phyloP scores from a whole-genome alignment of 1,140 invertebrate genomes.

The Drosophila virilis region DNA sequence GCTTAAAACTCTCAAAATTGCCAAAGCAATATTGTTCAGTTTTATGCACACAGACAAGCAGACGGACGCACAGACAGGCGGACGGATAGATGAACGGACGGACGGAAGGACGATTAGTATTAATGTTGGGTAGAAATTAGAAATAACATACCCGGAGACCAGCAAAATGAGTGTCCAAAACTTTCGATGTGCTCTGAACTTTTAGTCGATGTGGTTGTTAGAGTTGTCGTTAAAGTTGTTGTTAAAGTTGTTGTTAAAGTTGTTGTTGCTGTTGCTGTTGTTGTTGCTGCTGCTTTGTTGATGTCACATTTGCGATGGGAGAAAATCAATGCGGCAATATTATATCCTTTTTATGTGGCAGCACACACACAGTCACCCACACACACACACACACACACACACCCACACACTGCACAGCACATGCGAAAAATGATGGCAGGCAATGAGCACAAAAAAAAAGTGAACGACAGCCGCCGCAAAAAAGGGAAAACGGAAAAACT shows the following conservation, averaged over 20 bases:
- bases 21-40: constrained; percentile 67
- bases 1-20: constrained; percentile 57
- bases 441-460: constrained; percentile 33
- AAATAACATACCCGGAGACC: constrained; percentile 42
- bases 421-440: constrained; percentile 32
- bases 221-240: constrained; percentile 28
- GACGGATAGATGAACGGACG: neutral
- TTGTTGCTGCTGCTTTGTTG: constrained; percentile 46
- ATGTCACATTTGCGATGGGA: constrained; percentile 42
- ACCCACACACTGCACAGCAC: constrained; percentile 37
- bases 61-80: neutral
- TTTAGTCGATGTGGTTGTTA: constrained; percentile 42
- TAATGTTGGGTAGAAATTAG: constrained; percentile 52
- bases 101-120: constrained; percentile 48
- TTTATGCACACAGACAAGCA: constrained; percentile 62
- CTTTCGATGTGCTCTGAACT: constrained; percentile 49
- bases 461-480: constrained; percentile 24
- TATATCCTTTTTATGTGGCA: constrained; percentile 74
- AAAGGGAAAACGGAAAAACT: constrained; percentile 38
- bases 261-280: constrained; percentile 39
- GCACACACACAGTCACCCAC: constrained; percentile 21
- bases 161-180: constrained; percentile 20
- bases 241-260: constrained; percentile 14
- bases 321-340: constrained; percentile 78
- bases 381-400: constrained; percentile 25